Percentiles rank a stretch among this genome's conserved stretches.
phyloP scores from a whole-genome alignment of 2,888 invertebrate species.

The Acholoe squamosa region DNA sequence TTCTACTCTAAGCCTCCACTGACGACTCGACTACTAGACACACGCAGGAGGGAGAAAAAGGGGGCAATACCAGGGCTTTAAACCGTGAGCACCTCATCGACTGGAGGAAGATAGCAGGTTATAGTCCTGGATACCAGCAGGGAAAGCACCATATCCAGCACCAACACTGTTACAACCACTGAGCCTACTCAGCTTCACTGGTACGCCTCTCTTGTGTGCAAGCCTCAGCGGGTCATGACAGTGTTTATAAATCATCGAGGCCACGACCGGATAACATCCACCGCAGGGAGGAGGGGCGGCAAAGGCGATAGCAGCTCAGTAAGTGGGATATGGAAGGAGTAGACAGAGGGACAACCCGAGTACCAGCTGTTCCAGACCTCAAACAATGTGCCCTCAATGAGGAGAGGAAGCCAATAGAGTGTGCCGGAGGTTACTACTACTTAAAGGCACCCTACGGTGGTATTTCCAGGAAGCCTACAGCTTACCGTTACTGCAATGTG shows the following conservation, averaged over 20 bases:
- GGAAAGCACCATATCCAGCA: too few relatives aligned
- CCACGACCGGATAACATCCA: neutral
- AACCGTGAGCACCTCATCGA: neutral
- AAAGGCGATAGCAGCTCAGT: neutral
- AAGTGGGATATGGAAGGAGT: neutral
- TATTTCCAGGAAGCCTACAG: neutral
- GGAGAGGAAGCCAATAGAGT: neutral
- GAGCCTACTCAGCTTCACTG: neutral
- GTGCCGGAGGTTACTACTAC: neutral
- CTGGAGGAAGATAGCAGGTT: neutral
- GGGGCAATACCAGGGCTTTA: neutral
- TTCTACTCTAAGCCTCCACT: too few relatives aligned
- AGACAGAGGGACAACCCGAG: neutral
- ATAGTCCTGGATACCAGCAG: too few relatives aligned
- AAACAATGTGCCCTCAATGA: neutral
- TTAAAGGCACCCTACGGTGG: neutral
- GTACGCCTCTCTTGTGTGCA: neutral
- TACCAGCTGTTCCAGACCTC: neutral
- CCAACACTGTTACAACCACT: neutral
- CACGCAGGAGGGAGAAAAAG: neutral
- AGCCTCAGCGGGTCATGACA: neutral
- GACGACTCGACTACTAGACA: too few relatives aligned
- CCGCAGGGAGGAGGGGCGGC: neutral
- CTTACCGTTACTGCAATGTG: neutral
- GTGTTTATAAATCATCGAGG: conserved; percentile 23